Evolutionary conservation across 2,888 invertebrate genomes (phyloP).

Genomic region (Polylopha cassiicola): DNA sequence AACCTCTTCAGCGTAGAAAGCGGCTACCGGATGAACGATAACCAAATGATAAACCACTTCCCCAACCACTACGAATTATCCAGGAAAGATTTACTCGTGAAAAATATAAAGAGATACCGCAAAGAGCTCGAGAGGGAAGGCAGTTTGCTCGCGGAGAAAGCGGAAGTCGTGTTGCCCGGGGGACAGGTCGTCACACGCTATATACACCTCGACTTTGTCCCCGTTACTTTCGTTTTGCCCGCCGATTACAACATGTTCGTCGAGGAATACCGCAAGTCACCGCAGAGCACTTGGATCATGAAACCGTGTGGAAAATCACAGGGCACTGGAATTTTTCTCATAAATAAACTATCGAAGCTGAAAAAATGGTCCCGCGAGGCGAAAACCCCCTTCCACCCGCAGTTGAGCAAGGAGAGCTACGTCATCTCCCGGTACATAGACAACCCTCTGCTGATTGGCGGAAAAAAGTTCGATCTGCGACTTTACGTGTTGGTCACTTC

Average conservation of each 20-base stretch:
- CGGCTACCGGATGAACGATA: constrained; percentile 90
- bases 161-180: constrained; percentile 60
- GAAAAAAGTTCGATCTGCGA: constrained; percentile 96
- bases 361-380: constrained; percentile 94
- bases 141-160: constrained; percentile 88
- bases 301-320: constrained; percentile 97
- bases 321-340: constrained; percentile 95
- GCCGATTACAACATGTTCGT: constrained; percentile 98
- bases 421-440: constrained; percentile 98
- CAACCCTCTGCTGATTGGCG: constrained; percentile 95
- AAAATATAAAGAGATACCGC: constrained; percentile 95
- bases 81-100: constrained; percentile 96
- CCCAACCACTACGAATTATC: constrained; percentile 96
- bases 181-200: constrained; percentile 85
- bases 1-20: constrained; percentile 91
- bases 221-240: constrained; percentile 94
- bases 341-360: constrained; percentile 95
- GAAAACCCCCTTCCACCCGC: constrained; percentile 89
- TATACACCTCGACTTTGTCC: constrained; percentile 92
- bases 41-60: constrained; percentile 93
- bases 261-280: constrained; percentile 95
- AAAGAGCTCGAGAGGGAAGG: constrained; percentile 95
- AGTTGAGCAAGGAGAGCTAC: constrained; percentile 90
- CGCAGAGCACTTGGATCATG: constrained; percentile 98
- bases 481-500: constrained; percentile 95